Base-by-base conservation (phyloP, 2,797 vertebrate species). In the Loris lydekkerianus region DNA sequence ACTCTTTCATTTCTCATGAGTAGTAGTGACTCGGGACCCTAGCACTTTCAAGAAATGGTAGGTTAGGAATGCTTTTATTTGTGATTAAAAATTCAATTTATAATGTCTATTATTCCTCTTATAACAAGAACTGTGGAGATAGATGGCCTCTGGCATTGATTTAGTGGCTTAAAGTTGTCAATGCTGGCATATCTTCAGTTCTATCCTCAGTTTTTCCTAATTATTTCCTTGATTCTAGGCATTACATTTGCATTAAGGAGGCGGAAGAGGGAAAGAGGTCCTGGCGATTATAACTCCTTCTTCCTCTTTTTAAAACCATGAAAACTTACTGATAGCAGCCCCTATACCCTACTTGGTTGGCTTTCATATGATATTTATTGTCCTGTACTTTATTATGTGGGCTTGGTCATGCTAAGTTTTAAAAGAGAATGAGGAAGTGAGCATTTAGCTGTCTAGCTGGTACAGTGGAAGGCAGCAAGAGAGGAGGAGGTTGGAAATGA, bases 41-140 rank as follows among this genome's bases (percentile, higher is more conserved):
- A 60, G 5, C 27, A 61, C 43, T 70, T 97, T 81, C 18, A 82
- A 91, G 43, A 95, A 93, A 65, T 91, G 27, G n/a, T 67, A 78
- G 49, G 49, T 89, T 85, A 94, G 29, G 70, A 92, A 86, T 94
- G 67, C 11, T 70, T 75, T 95, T 76, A 60, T 65, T 76, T 89
- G 29, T 3, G 86, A 76, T 23, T 23, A 73, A 37, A 86, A 86
- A 72, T 78, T 92, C 3, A 5, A 56, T 90, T 91, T 93, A 72
- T 7, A 83, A 29, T 7, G 3, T 73, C 37, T 82, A 0, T 46
- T 75, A 78, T 92, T 89, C 46, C 8, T 61, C 69, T 82, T 0
- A 3, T 73, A 69, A 49, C 31, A 94, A 73, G 25, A 86, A 61
- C 23, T 95, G 25, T 86, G 34, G n/a, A 85, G 56, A 58, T 56